phyloP scores from a whole-genome alignment of 2,797 vertebrate species.

The Melanotaenia maccullochi region DNA sequence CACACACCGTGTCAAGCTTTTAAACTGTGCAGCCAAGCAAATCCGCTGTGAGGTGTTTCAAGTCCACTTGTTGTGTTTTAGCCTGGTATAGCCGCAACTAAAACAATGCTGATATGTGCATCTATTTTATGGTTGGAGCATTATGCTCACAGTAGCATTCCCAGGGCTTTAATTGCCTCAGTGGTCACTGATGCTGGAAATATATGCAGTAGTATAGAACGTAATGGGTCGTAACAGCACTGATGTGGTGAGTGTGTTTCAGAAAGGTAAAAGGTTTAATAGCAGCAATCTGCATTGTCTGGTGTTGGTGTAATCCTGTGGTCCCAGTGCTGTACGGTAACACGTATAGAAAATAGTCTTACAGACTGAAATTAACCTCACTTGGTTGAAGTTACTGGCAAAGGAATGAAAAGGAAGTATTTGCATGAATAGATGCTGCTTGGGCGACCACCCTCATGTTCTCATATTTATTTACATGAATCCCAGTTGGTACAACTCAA shows the following conservation, averaged over 20 bases:
- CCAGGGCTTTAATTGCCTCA: constrained; percentile 38
- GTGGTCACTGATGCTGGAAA: constrained; percentile 50
- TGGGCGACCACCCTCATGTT: neutral
- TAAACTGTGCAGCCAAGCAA: constrained; percentile 75
- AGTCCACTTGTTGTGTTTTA: constrained; percentile 45
- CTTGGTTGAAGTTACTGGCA: too few relatives aligned
- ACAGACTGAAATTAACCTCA: neutral
- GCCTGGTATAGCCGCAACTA: constrained; percentile 9
- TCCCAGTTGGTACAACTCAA: neutral
- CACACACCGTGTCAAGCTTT: constrained; percentile 65
- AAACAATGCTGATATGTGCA: constrained; percentile 53
- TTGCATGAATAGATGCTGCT: neutral
- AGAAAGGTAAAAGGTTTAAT: constrained; percentile 47
- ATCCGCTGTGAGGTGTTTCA: constrained; percentile 52
- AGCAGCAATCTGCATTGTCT: neutral
- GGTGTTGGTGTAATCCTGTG: neutral
- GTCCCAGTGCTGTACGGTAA: neutral
- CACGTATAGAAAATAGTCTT: neutral
- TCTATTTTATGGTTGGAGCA: constrained; percentile 45
- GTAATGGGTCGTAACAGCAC: constrained; percentile 44
- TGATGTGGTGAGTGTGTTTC: constrained; percentile 38
- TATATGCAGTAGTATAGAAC: constrained; percentile 37
- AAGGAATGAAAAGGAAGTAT: neutral
- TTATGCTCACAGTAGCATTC: constrained; percentile 41
- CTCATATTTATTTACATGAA: neutral